Evolutionary conservation across 2,113 vertebrate species (phyloP), one percentile per base, ranked within the genome.

Genomic region (Psettodes erumei): DNA sequence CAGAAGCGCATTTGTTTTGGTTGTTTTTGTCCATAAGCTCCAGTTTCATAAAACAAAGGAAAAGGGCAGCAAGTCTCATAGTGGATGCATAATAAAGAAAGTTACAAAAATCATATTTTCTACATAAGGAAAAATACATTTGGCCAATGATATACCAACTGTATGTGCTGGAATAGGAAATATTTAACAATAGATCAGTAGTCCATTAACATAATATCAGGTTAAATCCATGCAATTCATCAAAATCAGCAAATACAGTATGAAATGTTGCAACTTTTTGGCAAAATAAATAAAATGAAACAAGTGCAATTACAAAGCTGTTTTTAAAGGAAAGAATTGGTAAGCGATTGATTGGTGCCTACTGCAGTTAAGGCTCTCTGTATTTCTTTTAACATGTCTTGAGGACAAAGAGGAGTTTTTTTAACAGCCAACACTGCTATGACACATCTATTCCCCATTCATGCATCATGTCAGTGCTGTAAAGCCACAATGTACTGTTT

Each of bases 291-390:
- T 83, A 65, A 19, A 48, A 3, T 59, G 30, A n/a, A 61, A 65
- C 43, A 79, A 86, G 91, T 89, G 87, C 90, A 87, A 42, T 82
- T 77, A 80, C 67, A 91, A 70, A 73, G 79, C 51, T 69, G 71
- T 47, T 79, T 77, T 76, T 32, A 5, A 48, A 37, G 30, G 48
- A 69, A 75, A 82, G 21, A 59, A 48, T 4, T 27, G 5, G 21
- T 35, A 54, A 55, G 25, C 19, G 0, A 47, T 45, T 74, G 63
- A 15, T 16, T 15, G 6, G 3, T 55, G 33, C 23, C 38, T 7
- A 18, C 0, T 77, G 3, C 25, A 50, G 27, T 53, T 74, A 68
- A 83, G 55, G 74, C 15, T 60, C 74, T 54, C 5, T 9, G 3
- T 56, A 2, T 58, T 35, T 47, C 1, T 5, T 7, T 12, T 28